A percentile compares a stretch with the other conserved stretches of the same genome.
phyloP scores from a whole-genome alignment of 2,888 invertebrate species.

The Stomorhina lunata region DNA sequence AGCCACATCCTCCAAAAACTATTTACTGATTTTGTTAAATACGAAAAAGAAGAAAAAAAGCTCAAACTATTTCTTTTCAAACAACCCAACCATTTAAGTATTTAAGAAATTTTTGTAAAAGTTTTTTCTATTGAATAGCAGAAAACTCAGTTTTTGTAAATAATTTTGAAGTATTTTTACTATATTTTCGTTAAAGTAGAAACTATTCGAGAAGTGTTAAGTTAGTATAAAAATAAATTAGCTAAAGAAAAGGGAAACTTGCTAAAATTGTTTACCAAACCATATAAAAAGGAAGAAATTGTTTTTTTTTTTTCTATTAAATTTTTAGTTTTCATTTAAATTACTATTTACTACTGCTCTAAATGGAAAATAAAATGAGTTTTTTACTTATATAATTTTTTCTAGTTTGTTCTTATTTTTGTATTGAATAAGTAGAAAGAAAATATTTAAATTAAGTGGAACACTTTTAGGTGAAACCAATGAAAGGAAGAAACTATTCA shows the following conservation, averaged over 20 bases:
- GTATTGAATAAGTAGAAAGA: too few species aligned
- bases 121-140: background rate
- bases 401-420: background rate
- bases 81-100: constrained; percentile 24
- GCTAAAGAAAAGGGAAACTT: constrained; percentile 29
- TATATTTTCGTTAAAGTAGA: background rate
- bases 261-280: constrained; percentile 43
- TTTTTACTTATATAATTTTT: too few species aligned
- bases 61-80: background rate
- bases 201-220: constrained; percentile 24
- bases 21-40: constrained; percentile 53
- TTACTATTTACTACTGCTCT: constrained; percentile 37
- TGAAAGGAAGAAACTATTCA: background rate
- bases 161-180: background rate
- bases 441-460: constrained; percentile 10
- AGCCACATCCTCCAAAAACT: background rate
- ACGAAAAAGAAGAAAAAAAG: background rate
- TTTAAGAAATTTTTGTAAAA: constrained; percentile 19
- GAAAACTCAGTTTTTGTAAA: background rate
- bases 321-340: background rate
- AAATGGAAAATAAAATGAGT: constrained; percentile 2
- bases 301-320: background rate
- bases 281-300: constrained; percentile 28
- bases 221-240: constrained; percentile 23
- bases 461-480: background rate